Evolutionary conservation across 2,888 invertebrate species (phyloP).

Genomic region (Masnerella sp.): DNA sequence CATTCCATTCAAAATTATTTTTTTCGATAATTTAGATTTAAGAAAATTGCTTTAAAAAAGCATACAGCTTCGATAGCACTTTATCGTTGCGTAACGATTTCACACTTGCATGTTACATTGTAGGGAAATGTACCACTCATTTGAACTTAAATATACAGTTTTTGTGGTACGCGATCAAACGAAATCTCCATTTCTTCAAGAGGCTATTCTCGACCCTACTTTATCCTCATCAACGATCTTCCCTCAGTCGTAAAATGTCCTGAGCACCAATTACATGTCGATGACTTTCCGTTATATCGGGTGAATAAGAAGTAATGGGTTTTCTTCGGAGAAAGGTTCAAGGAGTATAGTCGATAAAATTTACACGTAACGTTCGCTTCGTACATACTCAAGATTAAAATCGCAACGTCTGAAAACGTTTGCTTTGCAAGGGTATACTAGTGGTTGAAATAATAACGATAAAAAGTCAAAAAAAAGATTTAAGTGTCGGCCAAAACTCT

Average conservation of each 20-base stretch:
- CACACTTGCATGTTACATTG: conserved; percentile 24
- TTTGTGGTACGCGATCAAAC: conserved; percentile 51
- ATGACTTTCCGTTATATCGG: conserved; percentile 60
- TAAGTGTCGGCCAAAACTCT: conserved; percentile 28
- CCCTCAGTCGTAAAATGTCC: conserved; percentile 59
- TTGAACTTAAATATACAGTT: conserved; percentile 38
- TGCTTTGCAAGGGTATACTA: conserved; percentile 36
- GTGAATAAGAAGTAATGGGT: conserved; percentile 59
- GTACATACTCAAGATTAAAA: conserved; percentile 53
- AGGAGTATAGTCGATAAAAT: conserved; percentile 52
- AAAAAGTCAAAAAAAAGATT: conserved; percentile 44
- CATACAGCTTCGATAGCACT: too few relatives aligned
- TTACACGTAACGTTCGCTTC: conserved; percentile 53
- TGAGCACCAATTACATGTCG: conserved; percentile 61
- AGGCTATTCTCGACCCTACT: conserved; percentile 58
- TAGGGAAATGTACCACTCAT: conserved; percentile 20
- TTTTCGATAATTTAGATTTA: too few relatives aligned
- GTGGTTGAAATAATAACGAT: conserved; percentile 54
- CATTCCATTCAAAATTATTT: too few relatives aligned
- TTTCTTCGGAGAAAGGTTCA: conserved; percentile 47
- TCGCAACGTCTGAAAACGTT: conserved; percentile 48
- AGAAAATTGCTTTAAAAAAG: too few relatives aligned
- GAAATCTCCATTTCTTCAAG: conserved; percentile 58
- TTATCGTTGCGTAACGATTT: not conserved
- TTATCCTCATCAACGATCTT: conserved; percentile 61